These are phyloP conservation scores for Callosobruchus maculatus DNA, from an alignment of 2,888 invertebrate genomes.

Conservation along the genomic window DNA sequence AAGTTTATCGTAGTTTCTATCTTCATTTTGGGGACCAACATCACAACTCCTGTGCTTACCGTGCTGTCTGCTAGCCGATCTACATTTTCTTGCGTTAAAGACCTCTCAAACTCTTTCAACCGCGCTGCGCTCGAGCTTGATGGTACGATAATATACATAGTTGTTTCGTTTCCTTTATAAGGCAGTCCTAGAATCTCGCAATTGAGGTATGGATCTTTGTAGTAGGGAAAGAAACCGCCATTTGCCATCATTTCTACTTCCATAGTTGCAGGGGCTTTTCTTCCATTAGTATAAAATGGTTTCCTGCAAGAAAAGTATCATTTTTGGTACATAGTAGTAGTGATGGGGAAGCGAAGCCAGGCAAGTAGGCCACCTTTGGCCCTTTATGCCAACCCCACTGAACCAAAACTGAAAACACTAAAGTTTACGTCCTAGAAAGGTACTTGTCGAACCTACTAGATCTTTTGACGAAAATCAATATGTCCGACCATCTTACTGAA, in stretches of 20 bases:
- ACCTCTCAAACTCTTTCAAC: slow-evolving; percentile 51
- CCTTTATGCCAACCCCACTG: too few relatives aligned
- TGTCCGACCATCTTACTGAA: too few relatives aligned
- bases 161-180: slow-evolving; percentile 63
- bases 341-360: too few relatives aligned
- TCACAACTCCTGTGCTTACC: slow-evolving; percentile 51
- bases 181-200: slow-evolving; percentile 66
- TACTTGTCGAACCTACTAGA: too few relatives aligned
- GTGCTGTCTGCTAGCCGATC: slow-evolving; percentile 52
- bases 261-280: slow-evolving; percentile 43
- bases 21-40: slow-evolving; percentile 70
- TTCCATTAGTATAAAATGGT: slow-evolving; percentile 55
- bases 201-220: slow-evolving; percentile 51
- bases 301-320: slow-evolving; percentile 47
- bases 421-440: too few relatives aligned
- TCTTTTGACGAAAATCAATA: too few relatives aligned
- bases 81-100: slow-evolving; percentile 52
- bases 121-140: slow-evolving; percentile 49
- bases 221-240: slow-evolving; percentile 58
- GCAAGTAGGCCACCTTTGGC: too few relatives aligned
- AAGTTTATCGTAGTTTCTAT: slow-evolving; percentile 59
- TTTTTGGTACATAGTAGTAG: too few relatives aligned
- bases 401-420: too few relatives aligned
- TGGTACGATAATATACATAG: slow-evolving; percentile 67
- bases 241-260: slow-evolving; percentile 66